These are phyloP conservation scores for Caretta caretta DNA, from an alignment of 2,113 vertebrate genomes.

Conservation along the genomic window DNA sequence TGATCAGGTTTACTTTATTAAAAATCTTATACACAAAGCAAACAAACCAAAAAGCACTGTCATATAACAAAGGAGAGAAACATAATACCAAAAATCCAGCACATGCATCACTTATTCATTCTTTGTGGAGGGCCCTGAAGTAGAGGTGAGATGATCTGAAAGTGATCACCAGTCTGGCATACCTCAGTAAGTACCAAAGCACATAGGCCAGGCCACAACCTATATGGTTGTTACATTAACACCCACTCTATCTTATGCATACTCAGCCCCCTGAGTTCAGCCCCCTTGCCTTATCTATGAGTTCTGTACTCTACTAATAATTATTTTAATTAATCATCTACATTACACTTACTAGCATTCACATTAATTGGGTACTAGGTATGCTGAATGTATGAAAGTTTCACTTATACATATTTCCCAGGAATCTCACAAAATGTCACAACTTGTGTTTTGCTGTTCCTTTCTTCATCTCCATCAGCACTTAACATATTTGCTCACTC, in stretches of 20 bases:
- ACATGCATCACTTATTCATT: not conserved
- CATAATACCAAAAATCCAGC: not conserved
- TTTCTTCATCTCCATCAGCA: no score
- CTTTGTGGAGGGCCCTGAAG: not conserved
- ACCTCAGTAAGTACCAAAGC: not conserved
- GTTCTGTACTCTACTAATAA: no score
- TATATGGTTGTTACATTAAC: not conserved
- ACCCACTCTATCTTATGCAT: not conserved
- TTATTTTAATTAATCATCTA: not conserved
- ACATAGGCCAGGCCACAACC: not conserved
- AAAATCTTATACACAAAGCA: not conserved
- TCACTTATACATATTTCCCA: no score
- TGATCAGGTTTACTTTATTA: not conserved
- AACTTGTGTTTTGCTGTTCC: no score
- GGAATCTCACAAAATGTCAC: no score
- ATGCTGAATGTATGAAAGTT: no score
- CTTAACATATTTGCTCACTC: no score
- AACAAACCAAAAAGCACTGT: not conserved
- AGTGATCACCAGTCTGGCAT: not conserved
- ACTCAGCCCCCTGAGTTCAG: not conserved
- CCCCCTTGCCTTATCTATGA: not conserved
- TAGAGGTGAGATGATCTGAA: not conserved
- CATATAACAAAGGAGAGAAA: not conserved
- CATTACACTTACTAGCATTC: not conserved
- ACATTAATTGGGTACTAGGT: not conserved